Evolutionary conservation across 2,888 invertebrate species (phyloP), one percentile per base, ranked within the genome.

Genomic region (Suillia variegata): DNA sequence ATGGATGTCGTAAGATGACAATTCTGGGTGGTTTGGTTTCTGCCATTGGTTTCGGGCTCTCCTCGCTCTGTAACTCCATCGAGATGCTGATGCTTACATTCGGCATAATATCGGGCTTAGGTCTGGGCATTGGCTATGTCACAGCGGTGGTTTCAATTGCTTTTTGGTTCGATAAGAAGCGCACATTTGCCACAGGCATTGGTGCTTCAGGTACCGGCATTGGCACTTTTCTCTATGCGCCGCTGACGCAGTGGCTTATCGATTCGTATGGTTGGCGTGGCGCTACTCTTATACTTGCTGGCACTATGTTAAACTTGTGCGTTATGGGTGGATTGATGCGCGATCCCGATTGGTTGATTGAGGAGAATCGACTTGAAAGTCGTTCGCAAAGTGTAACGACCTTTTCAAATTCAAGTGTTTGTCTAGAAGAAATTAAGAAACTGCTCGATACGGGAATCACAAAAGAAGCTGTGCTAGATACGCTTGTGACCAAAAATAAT

Each of bases 131-230:
- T 56, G 92, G 92, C 54, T 95, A 94, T 77, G 94, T 94, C 12
- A 92, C 94, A 2, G 94, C 94, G 5, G 94, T 95, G 4, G 94
- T 95, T 4, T 91, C 92, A 56, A 92, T 96, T 60, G 94, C 95
- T 6, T 94, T 93, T 77, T 96, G 95, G 90, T 96, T 96, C 80
- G 94, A 95, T 71, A 92, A 92, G 80, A 91, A 90, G 74, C 86
- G 94, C 34, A 91, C 91, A 49, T 85, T 95, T 64, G 95, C 95
- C 3, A 93, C 93, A 3, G 93, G 94, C 2, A 84, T 95, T 57
- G 92, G 93, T 1, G 94, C 94, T 0, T 93, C 93, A 70, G 95
- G 95, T 5, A 93, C 93, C 0, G 94, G 94, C 0, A 89, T 94
- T 51, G 95, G 95, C 12, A 96, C 95, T 0, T 93, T 94, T 73